Base-by-base conservation (phyloP, 2,113 vertebrate genomes). In the Alethe castanea region DNA sequence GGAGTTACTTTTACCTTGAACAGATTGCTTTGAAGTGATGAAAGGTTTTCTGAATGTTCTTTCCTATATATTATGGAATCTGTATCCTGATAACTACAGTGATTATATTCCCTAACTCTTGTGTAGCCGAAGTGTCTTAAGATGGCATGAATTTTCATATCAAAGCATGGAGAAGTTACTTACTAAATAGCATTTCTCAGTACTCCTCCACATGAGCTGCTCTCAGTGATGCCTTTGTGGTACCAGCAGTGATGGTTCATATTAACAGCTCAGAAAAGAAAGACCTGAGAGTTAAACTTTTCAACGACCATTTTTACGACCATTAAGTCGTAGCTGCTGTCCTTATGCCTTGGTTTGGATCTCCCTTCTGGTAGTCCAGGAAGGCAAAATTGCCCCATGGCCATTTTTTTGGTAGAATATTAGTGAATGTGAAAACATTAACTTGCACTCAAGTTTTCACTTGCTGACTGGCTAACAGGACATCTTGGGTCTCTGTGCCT, bases 101-200 rank as follows among this genome's bases (percentile, higher is more conserved):
- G 42, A 26, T 86, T 36, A 17, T 71, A 28, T 56, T 89, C 65
- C 19, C 53, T 10, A 29, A 31, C 40, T 77, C 35, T 61, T 29
- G 1, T 3, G 22, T 18, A 62, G 35, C 33, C 69, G 0, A 50
- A 53, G 35, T 81, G 60, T 52, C 35, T 88, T 28, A 20, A 81
- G 35, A 54, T 78, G 76, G 90, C 19, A 42, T 0, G 2, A 84
- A 40, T 26, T 80, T 13, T 23, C 17, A 53, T 79, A 1, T 5
- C 9, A 23, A 90, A 17, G 42, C 11, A 0, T 4, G 28, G 35
- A 71, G 61, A 67, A 44, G n/a, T 64, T 54, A 9, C 24, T 35
- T 44, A 12, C 2, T 35, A 56, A 65, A 35, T 2, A 53, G 24
- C 5, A 0, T 17, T 3, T 79, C 12, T 42, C 25, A 4, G 5